Evolutionary conservation across 2,113 vertebrate species (phyloP), one percentile per base, ranked within the genome.

Genomic region (Hypocryptadius cinnamomeus): DNA sequence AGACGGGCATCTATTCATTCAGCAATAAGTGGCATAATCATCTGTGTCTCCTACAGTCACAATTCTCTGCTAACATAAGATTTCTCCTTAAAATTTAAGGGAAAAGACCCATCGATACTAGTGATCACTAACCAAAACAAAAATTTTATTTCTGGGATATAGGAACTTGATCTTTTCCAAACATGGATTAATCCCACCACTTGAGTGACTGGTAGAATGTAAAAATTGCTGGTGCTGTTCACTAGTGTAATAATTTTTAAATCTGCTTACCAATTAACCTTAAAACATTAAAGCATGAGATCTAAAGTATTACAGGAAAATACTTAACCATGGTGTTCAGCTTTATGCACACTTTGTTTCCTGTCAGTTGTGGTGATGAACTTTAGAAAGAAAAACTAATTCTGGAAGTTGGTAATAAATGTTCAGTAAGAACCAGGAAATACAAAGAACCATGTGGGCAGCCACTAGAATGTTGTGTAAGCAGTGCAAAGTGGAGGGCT

Each of bases 271-370:
- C 74, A 90, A 85, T 87, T 92, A 89, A 90, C 65, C 70, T 85
- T 90, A 94, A 88, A 96, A 86, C 57, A 91, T 94, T 90, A 85
- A 85, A 96, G 95, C 15, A 66, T 10, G n/a, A 90, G 47, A 87
- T 91, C 84, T 89, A 92, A 92, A 93, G 50, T 80, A 56, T 91
- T 95, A 90, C 76, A 87, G 64, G 63, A 93, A 95, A 96, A 94
- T 91, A 89, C 70, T 93, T 92, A 88, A 95, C 25, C 27, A 39
- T 20, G 23, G 40, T 86, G 44, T 89, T 96, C 74, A 44, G 61
- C 90, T 97, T 94, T 89, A 84, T 35, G 87, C 65, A 79, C 60
- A 72, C n/a, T 78, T 90, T 87, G 35, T 79, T 96, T 92, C 79
- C 76, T 93, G 71, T 86, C 65, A 87, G 21, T 91, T 91, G 25